These are phyloP conservation scores for Zaprionus camerounensis DNA, from an alignment of 1,140 invertebrate species.

Conservation along the genomic window DNA sequence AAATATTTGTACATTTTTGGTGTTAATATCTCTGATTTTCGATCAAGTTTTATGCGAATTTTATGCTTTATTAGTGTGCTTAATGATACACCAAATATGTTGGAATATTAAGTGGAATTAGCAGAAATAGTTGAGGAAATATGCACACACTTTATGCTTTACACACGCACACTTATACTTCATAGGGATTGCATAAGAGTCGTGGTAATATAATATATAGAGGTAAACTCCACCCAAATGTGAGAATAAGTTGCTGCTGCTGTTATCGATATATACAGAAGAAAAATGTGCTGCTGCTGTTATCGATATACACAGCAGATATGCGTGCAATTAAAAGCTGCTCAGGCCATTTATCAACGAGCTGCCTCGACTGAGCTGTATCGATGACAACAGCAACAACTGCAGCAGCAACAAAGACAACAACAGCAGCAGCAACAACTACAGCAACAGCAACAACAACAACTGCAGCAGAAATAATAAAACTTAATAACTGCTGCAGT, in stretches of 20 bases:
- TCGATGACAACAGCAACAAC: conserved; percentile 66
- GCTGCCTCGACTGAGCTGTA: conserved; percentile 34
- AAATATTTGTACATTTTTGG: conserved; percentile 21
- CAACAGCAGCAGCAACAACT: conserved; percentile 27
- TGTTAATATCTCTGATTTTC: conserved; percentile 5
- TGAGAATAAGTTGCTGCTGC: conserved; percentile 12
- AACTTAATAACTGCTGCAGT: conserved; percentile 41
- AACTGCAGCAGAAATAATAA: conserved; percentile 37
- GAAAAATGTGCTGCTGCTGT: conserved; percentile 11
- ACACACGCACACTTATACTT: background rate
- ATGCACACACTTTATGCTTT: too few relatives aligned
- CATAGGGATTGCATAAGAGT: background rate
- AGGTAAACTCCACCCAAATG: background rate
- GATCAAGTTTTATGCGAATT: conserved; percentile 40
- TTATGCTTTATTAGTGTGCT: conserved; percentile 31
- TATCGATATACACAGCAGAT: conserved; percentile 38
- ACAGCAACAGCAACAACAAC: conserved; percentile 19
- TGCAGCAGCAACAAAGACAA: conserved; percentile 25
- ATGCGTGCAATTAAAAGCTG: conserved; percentile 50
- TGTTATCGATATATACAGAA: conserved; percentile 40
- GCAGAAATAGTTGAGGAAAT: background rate
- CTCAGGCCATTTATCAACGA: conserved; percentile 65
- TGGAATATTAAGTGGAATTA: conserved; percentile 8
- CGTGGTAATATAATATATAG: background rate
- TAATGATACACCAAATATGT: background rate